A percentile compares a stretch with the other conserved stretches of the same genome.
Conservation (phyloP, 2,797 vertebrate genomes). For the Chloroceryle inda region DNA sequence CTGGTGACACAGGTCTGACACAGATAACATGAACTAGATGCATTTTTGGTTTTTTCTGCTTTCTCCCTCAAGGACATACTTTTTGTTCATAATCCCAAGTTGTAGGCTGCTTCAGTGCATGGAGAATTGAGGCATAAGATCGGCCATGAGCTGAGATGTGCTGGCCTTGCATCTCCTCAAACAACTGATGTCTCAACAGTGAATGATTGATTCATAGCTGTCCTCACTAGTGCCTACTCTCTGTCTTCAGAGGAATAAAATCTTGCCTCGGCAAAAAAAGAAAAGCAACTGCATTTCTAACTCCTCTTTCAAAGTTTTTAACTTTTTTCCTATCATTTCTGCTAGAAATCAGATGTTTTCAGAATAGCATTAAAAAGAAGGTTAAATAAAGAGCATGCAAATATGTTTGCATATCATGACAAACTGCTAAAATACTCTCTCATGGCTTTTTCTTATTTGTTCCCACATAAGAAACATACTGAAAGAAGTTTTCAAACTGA, state of each 20-base stretch:
- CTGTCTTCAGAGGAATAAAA: constrained; percentile 32
- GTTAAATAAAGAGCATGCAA: constrained; percentile 19
- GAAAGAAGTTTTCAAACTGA: neutral
- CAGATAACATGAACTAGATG: neutral
- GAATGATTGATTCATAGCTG: constrained; percentile 61
- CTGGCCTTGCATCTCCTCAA: neutral
- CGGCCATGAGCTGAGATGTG: neutral
- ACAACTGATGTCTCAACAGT: neutral
- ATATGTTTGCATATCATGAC: neutral
- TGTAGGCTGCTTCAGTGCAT: neutral
- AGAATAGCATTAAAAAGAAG: constrained; percentile 18
- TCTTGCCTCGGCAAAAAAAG: neutral
- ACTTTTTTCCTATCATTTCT: constrained; percentile 22
- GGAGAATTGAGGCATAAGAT: neutral
- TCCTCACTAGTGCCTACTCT: constrained; percentile 13
- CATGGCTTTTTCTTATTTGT: neutral
- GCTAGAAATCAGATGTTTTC: constrained; percentile 5
- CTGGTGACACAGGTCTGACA: neutral
- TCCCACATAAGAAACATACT: neutral
- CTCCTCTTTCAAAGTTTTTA: constrained; percentile 34
- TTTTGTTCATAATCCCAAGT: neutral
- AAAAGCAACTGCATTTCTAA: constrained; percentile 36
- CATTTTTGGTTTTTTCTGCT: neutral
- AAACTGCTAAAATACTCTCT: neutral
- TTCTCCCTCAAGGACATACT: neutral